Percentiles rank a stretch among this genome's conserved stretches.
These are phyloP conservation scores for Drosophila ercepeae DNA, from an alignment of 1,140 invertebrate species.

Conservation along the genomic window DNA sequence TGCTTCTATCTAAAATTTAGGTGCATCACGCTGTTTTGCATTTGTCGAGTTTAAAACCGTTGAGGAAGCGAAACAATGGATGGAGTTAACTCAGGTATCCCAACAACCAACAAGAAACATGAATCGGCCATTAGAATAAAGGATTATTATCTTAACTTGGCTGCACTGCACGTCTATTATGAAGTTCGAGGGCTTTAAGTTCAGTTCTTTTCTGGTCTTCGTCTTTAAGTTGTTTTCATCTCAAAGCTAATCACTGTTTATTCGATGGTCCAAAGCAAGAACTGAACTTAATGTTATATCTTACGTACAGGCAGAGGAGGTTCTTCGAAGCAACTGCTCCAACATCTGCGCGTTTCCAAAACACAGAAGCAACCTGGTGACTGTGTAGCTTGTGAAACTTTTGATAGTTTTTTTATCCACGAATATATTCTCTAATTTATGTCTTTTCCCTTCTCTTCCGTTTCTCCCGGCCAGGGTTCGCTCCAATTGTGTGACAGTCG, in stretches of 20 bases:
- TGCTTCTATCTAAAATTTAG: slow-evolving; percentile 87
- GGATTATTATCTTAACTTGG: slow-evolving; percentile 4
- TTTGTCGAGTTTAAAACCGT: slow-evolving; percentile 97
- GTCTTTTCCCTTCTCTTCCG: slow-evolving; percentile 71
- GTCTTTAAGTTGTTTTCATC: not conserved
- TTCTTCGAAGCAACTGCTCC: slow-evolving; percentile 9
- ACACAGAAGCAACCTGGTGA: slow-evolving; percentile 80
- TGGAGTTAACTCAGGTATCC: slow-evolving; percentile 96
- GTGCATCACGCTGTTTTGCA: slow-evolving; percentile 95
- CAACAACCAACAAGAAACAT: slow-evolving; percentile 50
- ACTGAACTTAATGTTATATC: slow-evolving; percentile 61
- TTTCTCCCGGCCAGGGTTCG: slow-evolving; percentile 85
- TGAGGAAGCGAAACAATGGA: slow-evolving; percentile 94
- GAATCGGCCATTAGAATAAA: slow-evolving; percentile 9
- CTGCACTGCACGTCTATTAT: not conserved
- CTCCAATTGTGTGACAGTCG: slow-evolving; percentile 89
- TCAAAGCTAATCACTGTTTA: not conserved
- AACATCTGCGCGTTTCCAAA: slow-evolving; percentile 41
- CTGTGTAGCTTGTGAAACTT: slow-evolving; percentile 81
- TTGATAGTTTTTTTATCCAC: slow-evolving; percentile 6
- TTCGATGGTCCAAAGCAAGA: not conserved
- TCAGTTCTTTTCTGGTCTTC: slow-evolving; percentile 12
- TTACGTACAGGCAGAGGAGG: slow-evolving; percentile 31
- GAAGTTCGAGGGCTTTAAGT: slow-evolving; percentile 14
- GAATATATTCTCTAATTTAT: slow-evolving; percentile 42